Base-by-base conservation (phyloP, 1,140 invertebrate species). In the Branchinecta lindahli region DNA sequence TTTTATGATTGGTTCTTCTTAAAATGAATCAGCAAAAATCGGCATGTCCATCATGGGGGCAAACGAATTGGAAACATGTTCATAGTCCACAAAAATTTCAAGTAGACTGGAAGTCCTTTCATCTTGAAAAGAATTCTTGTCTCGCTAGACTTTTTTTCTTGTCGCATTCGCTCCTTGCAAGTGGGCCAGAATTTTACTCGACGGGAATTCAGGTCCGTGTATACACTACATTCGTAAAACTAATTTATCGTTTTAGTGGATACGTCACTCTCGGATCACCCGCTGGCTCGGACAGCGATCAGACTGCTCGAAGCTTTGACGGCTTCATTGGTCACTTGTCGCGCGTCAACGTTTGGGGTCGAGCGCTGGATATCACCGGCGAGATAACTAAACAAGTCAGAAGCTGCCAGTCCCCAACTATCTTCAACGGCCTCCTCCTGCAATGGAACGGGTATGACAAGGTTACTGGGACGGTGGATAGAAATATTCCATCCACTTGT, bases 291-390 rank as follows among this genome's bases (percentile, higher is more conserved):
- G 83, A 84, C 69, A 83, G 85, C 68, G 84, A 86, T 75, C 80
- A 85, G 8, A 88, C 88, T 74, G 84, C 87, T 0, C 90, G 90
- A 74, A 87, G 87, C 0, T 89, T 92, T 79, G 82, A 86, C 18
- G 92, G 93, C 9, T 98, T 98, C 86, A 90, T 94, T 82, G 96
- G 96, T 18, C 89, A 92, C 75, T 77, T 98, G 15, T 96, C 92
- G 44, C 93, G 96, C 79, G 88, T 96, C 33, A 93, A 97, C 82
- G 84, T 97, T 68, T 98, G 95, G 93, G 88, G 87, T 73, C 83
- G 92, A 65, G 88, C 90, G 47, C 80, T 98, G 2, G 92, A 96
- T 77, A 87, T 95, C 12, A 91, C 89, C 2, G 88, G 88, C 72
- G 95, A 98, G 81, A 90, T 97, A 72, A 93, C 96, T 73, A 90